Conservation (phyloP, 2,888 invertebrate genomes). For the Carpatolechia fugitivella region DNA sequence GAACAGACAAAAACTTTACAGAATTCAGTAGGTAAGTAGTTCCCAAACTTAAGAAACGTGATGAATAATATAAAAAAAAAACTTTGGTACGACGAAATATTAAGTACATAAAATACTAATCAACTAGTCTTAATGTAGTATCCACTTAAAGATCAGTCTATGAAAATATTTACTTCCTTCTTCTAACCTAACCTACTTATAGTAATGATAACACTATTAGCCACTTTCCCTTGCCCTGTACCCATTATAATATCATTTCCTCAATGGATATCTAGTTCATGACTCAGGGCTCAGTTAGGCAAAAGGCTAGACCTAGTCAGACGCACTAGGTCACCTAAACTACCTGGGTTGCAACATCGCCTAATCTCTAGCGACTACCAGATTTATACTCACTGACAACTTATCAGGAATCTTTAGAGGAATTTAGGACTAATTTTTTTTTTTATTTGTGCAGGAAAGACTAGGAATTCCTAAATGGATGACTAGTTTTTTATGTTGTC, state of each 20-base stretch:
- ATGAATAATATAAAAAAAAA: no score
- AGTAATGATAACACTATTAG: neutral
- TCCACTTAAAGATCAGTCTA: no score
- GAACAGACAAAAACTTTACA: no score
- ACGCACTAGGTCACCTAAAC: conserved; percentile 20
- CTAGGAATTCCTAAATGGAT: no score
- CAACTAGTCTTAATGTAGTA: no score
- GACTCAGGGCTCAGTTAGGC: conserved; percentile 13
- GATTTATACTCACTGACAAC: neutral
- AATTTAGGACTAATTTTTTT: neutral
- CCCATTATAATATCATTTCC: conserved; percentile 2
- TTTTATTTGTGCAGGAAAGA: neutral
- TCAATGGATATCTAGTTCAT: conserved; percentile 2
- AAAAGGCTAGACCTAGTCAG: conserved; percentile 4
- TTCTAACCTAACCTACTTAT: neutral
- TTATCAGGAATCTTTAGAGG: neutral
- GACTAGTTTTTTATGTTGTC: no score
- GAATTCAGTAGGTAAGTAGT: no score
- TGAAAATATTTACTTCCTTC: neutral
- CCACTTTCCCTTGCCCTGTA: neutral
- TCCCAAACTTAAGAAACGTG: no score
- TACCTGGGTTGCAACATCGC: neutral
- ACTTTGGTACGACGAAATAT: no score
- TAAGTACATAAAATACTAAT: no score
- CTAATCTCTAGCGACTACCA: neutral